phyloP scores from a whole-genome alignment of 2,113 vertebrate species.

The Sebastes fasciatus region DNA sequence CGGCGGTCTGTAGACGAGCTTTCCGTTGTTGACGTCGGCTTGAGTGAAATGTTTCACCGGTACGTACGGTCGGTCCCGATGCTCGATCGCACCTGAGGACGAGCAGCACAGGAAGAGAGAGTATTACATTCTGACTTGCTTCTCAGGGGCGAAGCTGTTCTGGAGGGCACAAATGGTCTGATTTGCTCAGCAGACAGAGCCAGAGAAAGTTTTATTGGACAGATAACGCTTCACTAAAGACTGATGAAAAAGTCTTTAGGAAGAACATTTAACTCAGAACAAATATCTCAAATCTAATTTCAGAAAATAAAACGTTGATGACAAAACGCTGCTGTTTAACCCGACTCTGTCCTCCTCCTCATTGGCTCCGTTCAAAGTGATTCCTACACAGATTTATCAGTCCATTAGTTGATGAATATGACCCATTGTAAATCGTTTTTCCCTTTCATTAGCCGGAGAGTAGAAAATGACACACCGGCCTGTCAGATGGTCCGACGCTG shows the following conservation, averaged over 20 bases:
- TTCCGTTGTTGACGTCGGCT: slow-evolving; percentile 89
- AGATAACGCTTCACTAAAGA: neutral
- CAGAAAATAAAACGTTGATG: neutral
- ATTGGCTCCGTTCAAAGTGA: slow-evolving; percentile 4
- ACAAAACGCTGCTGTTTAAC: slow-evolving; percentile 15
- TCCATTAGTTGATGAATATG: slow-evolving; percentile 48
- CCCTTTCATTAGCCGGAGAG: slow-evolving; percentile 46
- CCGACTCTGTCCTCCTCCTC: neutral
- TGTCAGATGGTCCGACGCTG: slow-evolving; percentile 17
- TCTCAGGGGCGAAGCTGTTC: neutral
- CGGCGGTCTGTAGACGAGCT: slow-evolving; percentile 91
- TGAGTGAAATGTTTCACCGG: slow-evolving; percentile 88
- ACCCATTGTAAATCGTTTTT: slow-evolving; percentile 34
- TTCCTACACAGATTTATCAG: neutral
- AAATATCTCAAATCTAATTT: neutral
- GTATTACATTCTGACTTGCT: no score
- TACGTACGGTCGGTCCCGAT: slow-evolving; percentile 84
- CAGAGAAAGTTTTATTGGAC: neutral
- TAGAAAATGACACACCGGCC: slow-evolving; percentile 16
- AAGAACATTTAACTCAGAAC: neutral
- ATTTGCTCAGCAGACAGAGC: neutral
- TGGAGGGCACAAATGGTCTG: neutral
- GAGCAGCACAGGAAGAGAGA: neutral
- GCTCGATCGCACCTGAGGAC: slow-evolving; percentile 88
- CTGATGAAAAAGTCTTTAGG: neutral